A percentile compares a stretch with the other conserved stretches of the same genome.
Conservation (phyloP, 2,888 invertebrate genomes). For the Drosophila diplacantha region DNA sequence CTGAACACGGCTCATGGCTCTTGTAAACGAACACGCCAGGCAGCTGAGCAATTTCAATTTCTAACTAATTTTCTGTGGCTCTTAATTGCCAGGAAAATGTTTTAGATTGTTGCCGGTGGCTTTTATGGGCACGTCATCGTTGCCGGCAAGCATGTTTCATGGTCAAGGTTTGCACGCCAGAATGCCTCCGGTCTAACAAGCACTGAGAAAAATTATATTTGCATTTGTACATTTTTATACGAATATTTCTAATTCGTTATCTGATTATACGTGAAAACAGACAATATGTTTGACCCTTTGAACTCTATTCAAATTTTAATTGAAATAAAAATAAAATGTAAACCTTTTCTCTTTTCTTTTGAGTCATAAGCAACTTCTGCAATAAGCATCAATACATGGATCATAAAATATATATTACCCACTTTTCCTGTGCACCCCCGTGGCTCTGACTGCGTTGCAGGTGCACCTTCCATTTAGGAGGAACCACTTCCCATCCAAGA, state of each 20-base stretch:
- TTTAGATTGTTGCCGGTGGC: conserved; percentile 47
- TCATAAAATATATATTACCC: not conserved
- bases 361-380: not conserved
- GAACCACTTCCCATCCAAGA: conserved; percentile 20
- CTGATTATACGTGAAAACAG: not conserved
- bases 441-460: conserved; percentile 38
- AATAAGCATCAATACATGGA: not conserved
- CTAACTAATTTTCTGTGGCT: conserved; percentile 52
- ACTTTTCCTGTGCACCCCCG: conserved; percentile 10
- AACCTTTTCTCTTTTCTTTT: not conserved
- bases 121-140: conserved; percentile 48
- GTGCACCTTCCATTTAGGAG: conserved; percentile 15
- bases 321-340: not conserved
- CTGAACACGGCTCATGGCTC: conserved; percentile 2
- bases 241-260: not conserved
- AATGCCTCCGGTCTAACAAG: conserved; percentile 41
- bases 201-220: conserved; percentile 2
- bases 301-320: not conserved
- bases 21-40: conserved; percentile 7
- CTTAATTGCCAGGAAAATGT: conserved; percentile 61
- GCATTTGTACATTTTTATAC: not conserved
- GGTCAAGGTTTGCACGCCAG: conserved; percentile 65
- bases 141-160: conserved; percentile 54
- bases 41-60: conserved; percentile 61
- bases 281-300: too few relatives aligned